Base-by-base conservation (phyloP, 2,888 invertebrate genomes). In the Caenorhabditis parvicauda region DNA sequence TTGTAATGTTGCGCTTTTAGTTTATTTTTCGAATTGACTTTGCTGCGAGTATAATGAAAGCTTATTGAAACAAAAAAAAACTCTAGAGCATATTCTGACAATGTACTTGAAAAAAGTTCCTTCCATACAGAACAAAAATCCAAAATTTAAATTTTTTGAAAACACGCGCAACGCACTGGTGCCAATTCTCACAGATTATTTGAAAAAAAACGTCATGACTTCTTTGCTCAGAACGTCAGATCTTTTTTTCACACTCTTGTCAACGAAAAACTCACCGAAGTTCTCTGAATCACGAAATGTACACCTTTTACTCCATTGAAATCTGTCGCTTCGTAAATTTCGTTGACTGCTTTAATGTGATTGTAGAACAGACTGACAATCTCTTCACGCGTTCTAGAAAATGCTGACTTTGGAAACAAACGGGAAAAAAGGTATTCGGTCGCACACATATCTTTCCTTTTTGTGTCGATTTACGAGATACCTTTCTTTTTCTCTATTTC, bases 341-440 rank as follows among this genome's bases (percentile, higher is more conserved):
- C 91, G 86, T 94, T 95, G 82, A 95, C 93, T 70, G 94, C 94
- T 75, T 93, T 94, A 76, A 99, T 94, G 84, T 98, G 98, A 84
- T 93, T 94, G 56, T 94, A 92, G 83, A 98, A 95, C 76, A 98
- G 86, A 0, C 94, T 92, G 64, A 94, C 87, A 80, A 98, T 96
- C 85, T 98, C 96, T 83, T 98, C 95, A 61, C 91, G 87, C 1
- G 94, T 94, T 84, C 94, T 78, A 48, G 42, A 57, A 41, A 42
- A 21, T 21, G n/a, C n/a, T n/a, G n/a, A n/a, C n/a, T n/a, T n/a
- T n/a, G n/a, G 44, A 19, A 29, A 29, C 19, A 43, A 43, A 43
- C 7, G 17, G 42, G 17, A 49, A 24, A 22, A n/a, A n/a, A n/a
- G n/a, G n/a, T n/a, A n/a, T n/a, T n/a, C n/a, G n/a, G n/a, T n/a